Evolutionary conservation across 2,888 invertebrate genomes (phyloP).

Genomic region (Papilio gigon): DNA sequence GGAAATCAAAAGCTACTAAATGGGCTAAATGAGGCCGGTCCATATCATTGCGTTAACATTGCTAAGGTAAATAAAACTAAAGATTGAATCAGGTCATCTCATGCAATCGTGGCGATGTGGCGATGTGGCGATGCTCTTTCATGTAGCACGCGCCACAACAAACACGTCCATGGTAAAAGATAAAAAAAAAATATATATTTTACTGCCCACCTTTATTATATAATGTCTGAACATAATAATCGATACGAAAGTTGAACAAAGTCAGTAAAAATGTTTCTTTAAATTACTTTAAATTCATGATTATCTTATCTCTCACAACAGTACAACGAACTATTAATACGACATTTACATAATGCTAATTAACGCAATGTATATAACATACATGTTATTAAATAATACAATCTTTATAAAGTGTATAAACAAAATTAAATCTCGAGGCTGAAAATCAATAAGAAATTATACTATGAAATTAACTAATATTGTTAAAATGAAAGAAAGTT

Average conservation of each 20-base stretch:
- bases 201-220: constrained; percentile 15
- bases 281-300: too few relatives aligned
- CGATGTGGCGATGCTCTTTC: constrained; percentile 40
- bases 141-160: constrained; percentile 32
- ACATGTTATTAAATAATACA: too few relatives aligned
- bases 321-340: too few relatives aligned
- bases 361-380: too few relatives aligned
- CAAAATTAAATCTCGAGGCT: too few relatives aligned
- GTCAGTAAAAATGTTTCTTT: too few relatives aligned
- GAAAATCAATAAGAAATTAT: too few relatives aligned
- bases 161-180: constrained; percentile 18
- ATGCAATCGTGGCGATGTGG: constrained; percentile 44
- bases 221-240: background rate
- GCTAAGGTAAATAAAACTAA: constrained; percentile 54
- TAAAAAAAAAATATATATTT: constrained; percentile 17
- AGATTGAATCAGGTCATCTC: constrained; percentile 51
- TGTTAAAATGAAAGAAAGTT: background rate
- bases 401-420: too few relatives aligned
- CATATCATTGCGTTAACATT: constrained; percentile 51
- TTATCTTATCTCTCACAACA: too few relatives aligned
- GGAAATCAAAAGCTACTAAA: constrained; percentile 30
- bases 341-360: too few relatives aligned
- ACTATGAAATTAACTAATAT: too few relatives aligned
- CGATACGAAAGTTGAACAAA: background rate
- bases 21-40: constrained; percentile 42